phyloP scores from a whole-genome alignment of 2,888 invertebrate genomes.

The Idaea aversata region DNA sequence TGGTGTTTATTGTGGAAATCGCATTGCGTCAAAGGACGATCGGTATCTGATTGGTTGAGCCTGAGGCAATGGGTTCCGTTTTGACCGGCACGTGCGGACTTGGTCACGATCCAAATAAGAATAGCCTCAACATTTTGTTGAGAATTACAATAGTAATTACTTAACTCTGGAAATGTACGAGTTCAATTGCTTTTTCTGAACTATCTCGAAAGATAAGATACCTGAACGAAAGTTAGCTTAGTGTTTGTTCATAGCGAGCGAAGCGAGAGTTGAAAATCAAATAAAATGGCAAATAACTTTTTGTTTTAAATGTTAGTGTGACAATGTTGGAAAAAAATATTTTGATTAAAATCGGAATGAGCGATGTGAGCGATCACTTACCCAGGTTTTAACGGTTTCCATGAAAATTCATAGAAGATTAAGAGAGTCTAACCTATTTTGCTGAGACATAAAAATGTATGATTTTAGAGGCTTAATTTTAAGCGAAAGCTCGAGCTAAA shows the following conservation, averaged over 20 bases:
- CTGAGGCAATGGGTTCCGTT: constrained; percentile 43
- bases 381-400: too few species aligned
- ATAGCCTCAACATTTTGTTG: constrained; percentile 4
- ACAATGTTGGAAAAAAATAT: too few species aligned
- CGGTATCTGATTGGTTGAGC: constrained; percentile 20
- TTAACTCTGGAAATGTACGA: constrained; percentile 2
- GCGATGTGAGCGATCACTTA: too few species aligned
- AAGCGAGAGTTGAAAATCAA: background rate
- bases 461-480: too few species aligned
- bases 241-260: background rate
- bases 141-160: constrained; percentile 4
- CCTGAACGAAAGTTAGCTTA: background rate
- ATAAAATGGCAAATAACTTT: too few species aligned
- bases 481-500: too few species aligned
- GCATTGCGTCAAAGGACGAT: constrained; percentile 22
- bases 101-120: constrained; percentile 53
- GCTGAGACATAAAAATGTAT: too few species aligned
- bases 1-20: constrained; percentile 6
- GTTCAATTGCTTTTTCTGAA: background rate
- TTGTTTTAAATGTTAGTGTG: too few species aligned
- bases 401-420: too few species aligned
- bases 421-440: too few species aligned
- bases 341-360: too few species aligned
- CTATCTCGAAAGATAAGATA: background rate
- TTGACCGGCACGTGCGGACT: constrained; percentile 50